These are phyloP conservation scores for Potorous gilbertii DNA, from an alignment of 2,797 vertebrate genomes.

Conservation along the genomic window DNA sequence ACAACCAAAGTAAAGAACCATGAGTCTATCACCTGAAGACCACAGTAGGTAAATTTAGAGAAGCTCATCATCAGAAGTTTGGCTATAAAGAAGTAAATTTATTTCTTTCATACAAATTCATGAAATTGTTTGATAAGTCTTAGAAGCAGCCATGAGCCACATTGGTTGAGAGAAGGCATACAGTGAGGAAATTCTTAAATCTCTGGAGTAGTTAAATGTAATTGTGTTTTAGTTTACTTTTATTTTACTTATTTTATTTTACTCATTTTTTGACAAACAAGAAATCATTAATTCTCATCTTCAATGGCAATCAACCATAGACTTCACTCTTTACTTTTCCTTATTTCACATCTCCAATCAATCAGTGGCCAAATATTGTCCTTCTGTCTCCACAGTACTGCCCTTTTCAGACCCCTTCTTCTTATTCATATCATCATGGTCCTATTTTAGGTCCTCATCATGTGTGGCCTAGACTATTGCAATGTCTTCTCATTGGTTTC, in stretches of 20 bases:
- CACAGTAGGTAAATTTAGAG: background rate
- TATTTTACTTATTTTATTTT: background rate
- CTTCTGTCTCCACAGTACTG: background rate
- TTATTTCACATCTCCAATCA: background rate
- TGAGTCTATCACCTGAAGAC: background rate
- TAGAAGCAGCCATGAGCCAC: background rate
- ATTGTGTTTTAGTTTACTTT: background rate
- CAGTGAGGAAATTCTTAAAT: background rate
- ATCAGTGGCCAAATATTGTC: background rate
- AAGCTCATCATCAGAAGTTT: background rate
- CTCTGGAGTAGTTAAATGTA: background rate
- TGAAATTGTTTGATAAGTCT: background rate
- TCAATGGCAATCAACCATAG: background rate
- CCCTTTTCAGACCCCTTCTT: background rate
- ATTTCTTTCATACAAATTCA: background rate
- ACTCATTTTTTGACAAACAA: background rate
- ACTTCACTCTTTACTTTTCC: background rate
- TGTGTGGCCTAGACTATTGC: background rate
- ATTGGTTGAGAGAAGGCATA: background rate
- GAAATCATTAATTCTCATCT: background rate
- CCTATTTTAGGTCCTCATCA: background rate
- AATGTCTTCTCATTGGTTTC: background rate
- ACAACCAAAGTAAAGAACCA: background rate
- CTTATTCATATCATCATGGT: background rate
- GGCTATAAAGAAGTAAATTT: background rate